Conservation (phyloP, 2,797 vertebrate species). For the Sitta carolinensis region DNA sequence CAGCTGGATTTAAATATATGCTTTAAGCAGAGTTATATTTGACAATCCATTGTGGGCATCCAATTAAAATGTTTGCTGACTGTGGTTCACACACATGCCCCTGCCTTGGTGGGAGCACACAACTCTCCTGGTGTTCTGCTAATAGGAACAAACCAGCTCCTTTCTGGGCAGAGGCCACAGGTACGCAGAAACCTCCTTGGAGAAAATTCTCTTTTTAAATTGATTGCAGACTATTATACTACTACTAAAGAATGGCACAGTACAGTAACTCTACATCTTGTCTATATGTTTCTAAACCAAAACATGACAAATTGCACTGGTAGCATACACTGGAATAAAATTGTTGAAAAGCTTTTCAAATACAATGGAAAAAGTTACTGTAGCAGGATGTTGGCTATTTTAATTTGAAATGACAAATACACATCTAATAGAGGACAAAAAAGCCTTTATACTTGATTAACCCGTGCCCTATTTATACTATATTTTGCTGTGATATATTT, state of each 20-base stretch:
- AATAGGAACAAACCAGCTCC: not conserved
- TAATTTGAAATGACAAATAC: conserved; percentile 48
- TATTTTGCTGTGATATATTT: conserved; percentile 44
- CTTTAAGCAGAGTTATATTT: not conserved
- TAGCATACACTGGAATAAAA: not conserved
- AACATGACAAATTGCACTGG: not conserved
- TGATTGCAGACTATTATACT: not conserved
- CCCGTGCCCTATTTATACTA: conserved; percentile 46
- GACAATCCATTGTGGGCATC: not conserved
- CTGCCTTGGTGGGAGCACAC: not conserved
- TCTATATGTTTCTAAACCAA: not conserved
- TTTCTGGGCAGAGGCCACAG: not conserved
- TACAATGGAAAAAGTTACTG: not conserved
- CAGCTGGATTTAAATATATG: not conserved
- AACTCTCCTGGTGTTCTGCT: not conserved
- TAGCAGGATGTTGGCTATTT: conserved; percentile 8
- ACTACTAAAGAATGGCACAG: not conserved
- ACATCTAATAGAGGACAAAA: conserved; percentile 32
- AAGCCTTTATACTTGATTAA: conserved; percentile 58
- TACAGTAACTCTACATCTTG: not conserved
- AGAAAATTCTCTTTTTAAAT: not conserved
- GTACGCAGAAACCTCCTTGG: not conserved
- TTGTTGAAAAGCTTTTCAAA: not conserved
- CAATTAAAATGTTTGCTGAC: not conserved
- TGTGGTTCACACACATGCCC: not conserved